These are phyloP conservation scores for Cepaea hortensis DNA, from an alignment of 2,888 invertebrate genomes.

Conservation along the genomic window DNA sequence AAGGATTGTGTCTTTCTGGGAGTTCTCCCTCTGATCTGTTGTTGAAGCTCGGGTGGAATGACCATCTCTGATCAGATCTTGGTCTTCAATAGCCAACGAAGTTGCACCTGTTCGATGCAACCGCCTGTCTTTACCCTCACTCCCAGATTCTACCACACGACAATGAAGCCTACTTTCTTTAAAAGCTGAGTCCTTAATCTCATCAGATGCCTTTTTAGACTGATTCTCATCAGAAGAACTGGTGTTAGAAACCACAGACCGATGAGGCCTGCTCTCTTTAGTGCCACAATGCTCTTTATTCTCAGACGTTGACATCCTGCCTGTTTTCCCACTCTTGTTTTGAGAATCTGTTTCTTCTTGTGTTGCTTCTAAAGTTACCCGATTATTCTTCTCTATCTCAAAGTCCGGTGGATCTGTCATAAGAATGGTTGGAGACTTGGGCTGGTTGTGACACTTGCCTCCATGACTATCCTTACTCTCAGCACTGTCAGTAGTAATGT, in stretches of 20 bases:
- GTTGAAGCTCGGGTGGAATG: not conserved
- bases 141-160: not conserved
- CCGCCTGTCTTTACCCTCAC: not conserved
- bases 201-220: not conserved
- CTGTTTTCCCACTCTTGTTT: not conserved
- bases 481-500: not conserved
- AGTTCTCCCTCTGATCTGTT: slow-evolving; percentile 22
- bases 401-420: not conserved
- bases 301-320: not conserved
- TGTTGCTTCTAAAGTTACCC: not conserved
- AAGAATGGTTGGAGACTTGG: not conserved
- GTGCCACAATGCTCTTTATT: not conserved
- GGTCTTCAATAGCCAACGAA: not conserved
- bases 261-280: slow-evolving; percentile 8
- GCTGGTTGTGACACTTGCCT: not conserved
- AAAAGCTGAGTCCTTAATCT: slow-evolving; percentile 11
- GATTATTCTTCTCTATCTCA: not conserved
- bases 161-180: slow-evolving; percentile 21
- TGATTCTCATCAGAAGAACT: slow-evolving; percentile 1
- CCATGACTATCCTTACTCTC: not conserved
- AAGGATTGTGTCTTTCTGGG: slow-evolving; percentile 16
- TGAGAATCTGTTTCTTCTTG: slow-evolving; percentile 11
- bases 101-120: not conserved
- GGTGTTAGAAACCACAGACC: not conserved
- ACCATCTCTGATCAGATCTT: slow-evolving; percentile 6